Conservation (phyloP, 2,797 vertebrate species). For the Lutjanus campechanus region DNA sequence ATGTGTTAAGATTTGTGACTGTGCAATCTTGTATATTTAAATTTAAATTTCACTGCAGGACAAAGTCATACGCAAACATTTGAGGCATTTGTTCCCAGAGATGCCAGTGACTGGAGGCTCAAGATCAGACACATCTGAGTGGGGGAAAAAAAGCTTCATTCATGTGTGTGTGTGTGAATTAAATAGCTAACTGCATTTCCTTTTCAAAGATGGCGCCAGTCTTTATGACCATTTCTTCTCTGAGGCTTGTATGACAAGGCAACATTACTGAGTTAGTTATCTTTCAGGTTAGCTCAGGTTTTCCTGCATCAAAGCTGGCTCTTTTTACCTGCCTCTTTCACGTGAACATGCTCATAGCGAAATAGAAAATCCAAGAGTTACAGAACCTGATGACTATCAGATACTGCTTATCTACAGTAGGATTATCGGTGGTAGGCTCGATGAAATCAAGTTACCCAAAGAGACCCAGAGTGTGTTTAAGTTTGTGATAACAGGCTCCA, state of each 20-base stretch:
- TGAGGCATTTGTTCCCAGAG: neutral
- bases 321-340: no score
- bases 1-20: conserved; percentile 41
- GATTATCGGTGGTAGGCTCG: no score
- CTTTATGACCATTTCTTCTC: neutral
- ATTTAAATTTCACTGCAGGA: conserved; percentile 2
- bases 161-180: neutral
- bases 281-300: neutral
- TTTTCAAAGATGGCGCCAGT: neutral
- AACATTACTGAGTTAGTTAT: neutral
- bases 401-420: no score
- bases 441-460: neutral
- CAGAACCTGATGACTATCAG: no score
- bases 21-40: conserved; percentile 23
- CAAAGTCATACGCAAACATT: neutral
- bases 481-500: neutral
- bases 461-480: neutral
- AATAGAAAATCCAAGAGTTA: neutral
- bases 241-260: neutral
- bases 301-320: neutral
- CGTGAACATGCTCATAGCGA: neutral
- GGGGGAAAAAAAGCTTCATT: neutral
- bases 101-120: neutral
- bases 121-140: neutral
- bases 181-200: neutral